Percentiles rank a stretch among this genome's conserved stretches.
phyloP scores from a whole-genome alignment of 2,113 vertebrate species.

The Hippocampus abdominalis region DNA sequence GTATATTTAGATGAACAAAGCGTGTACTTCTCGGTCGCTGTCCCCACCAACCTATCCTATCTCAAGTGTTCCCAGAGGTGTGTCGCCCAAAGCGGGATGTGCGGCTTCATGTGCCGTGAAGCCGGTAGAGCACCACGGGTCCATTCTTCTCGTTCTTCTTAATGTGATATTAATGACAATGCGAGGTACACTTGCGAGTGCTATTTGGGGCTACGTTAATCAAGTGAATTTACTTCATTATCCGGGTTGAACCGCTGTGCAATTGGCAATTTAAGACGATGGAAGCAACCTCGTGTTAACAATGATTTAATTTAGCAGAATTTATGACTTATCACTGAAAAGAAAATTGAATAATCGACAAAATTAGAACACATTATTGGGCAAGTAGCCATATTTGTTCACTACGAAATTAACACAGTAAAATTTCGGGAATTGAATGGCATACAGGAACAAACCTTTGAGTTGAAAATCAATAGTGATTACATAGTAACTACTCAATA shows the following conservation, averaged over 20 bases:
- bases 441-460: too few relatives aligned
- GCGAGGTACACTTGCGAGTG: neutral
- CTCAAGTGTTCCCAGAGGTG: neutral
- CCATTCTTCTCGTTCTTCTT: neutral
- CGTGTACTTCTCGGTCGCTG: neutral
- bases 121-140: neutral
- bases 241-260: neutral
- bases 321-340: too few relatives aligned
- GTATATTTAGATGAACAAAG: neutral
- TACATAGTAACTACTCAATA: too few relatives aligned
- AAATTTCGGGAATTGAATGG: too few relatives aligned
- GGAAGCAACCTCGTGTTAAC: neutral
- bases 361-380: too few relatives aligned
- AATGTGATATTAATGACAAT: constrained; percentile 7
- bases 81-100: neutral
- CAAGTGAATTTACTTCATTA: constrained; percentile 1
- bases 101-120: neutral
- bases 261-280: neutral
- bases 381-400: too few relatives aligned
- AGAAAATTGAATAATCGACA: too few relatives aligned
- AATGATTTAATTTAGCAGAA: too few relatives aligned
- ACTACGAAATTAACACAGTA: too few relatives aligned
- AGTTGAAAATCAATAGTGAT: too few relatives aligned
- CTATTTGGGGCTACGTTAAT: neutral
- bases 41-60: neutral